Percentiles rank a stretch among this genome's conserved stretches.
Conservation (phyloP, 2,797 vertebrate species). For the Babyrousa celebensis region DNA sequence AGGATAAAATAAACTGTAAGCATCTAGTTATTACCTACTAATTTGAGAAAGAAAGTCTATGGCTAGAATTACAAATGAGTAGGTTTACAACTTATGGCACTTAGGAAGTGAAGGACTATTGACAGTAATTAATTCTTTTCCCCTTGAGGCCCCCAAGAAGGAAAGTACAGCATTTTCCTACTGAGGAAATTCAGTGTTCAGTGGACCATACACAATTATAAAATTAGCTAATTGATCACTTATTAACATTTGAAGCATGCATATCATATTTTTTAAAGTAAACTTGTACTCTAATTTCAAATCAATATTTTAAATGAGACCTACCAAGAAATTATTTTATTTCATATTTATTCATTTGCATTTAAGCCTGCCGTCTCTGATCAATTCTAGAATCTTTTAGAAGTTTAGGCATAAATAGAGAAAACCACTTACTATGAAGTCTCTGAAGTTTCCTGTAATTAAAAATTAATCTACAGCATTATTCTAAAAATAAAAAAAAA, state of each 20-base stretch:
- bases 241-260: constrained; percentile 78
- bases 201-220: constrained; percentile 80
- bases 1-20: constrained; percentile 75
- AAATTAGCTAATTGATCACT: constrained; percentile 87
- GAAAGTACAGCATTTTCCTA: constrained; percentile 60
- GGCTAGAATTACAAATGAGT: constrained; percentile 86
- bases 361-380: background rate
- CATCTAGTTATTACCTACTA: constrained; percentile 78
- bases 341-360: constrained; percentile 38
- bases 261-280: constrained; percentile 78
- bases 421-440: background rate
- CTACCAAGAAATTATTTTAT: constrained; percentile 61
- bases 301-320: constrained; percentile 54
- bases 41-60: constrained; percentile 72
- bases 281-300: constrained; percentile 60
- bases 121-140: constrained; percentile 88
- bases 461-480: background rate
- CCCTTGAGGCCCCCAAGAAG: constrained; percentile 69
- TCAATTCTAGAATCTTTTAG: constrained; percentile 28
- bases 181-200: constrained; percentile 79
- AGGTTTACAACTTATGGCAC: constrained; percentile 66
- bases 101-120: constrained; percentile 82
- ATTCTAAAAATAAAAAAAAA: constrained; percentile 44
- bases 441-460: constrained; percentile 10
- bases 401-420: constrained; percentile 30